phyloP scores from a whole-genome alignment of 2,888 invertebrate species.

The Slavum lentiscoides region DNA sequence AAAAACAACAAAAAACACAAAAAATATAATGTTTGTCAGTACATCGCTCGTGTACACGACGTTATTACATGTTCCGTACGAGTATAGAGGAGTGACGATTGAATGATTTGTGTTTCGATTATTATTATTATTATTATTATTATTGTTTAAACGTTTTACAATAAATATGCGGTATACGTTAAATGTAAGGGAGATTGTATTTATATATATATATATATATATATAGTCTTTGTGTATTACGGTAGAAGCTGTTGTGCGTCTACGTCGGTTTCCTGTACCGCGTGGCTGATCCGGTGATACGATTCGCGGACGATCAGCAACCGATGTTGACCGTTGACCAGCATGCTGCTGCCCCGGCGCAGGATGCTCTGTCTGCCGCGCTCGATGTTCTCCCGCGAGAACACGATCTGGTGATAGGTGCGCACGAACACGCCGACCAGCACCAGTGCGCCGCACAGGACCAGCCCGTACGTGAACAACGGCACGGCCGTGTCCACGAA shows the following conservation, averaged over 20 bases:
- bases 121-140: no score
- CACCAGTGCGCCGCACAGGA: constrained; percentile 70
- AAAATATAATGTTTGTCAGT: not conserved
- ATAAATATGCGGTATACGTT: no score
- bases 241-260: constrained; percentile 41
- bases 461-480: constrained; percentile 72
- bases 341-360: constrained; percentile 68
- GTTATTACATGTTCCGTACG: not conserved
- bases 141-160: no score
- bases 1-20: no score
- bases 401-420: constrained; percentile 74
- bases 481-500: constrained; percentile 75
- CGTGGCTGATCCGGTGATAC: constrained; percentile 62
- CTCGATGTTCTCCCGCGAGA: constrained; percentile 75
- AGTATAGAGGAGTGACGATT: not conserved
- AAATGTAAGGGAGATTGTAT: no score
- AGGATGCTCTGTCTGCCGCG: constrained; percentile 68
- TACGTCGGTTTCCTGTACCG: constrained; percentile 56
- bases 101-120: not conserved
- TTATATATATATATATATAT: no score
- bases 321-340: constrained; percentile 66
- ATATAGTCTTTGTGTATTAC: not conserved
- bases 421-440: constrained; percentile 71
- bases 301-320: constrained; percentile 67
- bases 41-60: not conserved